Evolutionary conservation across 2,888 invertebrate species (phyloP), one percentile per base, ranked within the genome.

Genomic region (Microlaimidae sp.): DNA sequence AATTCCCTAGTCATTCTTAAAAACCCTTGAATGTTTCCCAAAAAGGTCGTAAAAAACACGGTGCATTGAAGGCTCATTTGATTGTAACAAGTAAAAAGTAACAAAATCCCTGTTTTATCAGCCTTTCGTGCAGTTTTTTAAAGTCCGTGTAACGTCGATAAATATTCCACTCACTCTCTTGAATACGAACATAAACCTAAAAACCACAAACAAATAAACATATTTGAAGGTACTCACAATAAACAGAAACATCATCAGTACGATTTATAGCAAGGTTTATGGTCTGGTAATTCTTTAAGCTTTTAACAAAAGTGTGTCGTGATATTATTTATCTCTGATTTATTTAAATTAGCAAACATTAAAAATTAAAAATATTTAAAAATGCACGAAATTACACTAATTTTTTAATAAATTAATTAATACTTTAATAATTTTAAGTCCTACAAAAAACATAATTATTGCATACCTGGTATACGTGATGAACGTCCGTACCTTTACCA

Each of bases 91-190:
- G n/a, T n/a, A n/a, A n/a, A n/a, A n/a, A n/a, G n/a, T n/a, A n/a
- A n/a, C n/a, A n/a, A n/a, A n/a, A n/a, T n/a, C n/a, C 84, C 66
- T 82, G 79, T 67, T 86, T 87, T 69, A 83, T 85, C 42, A 90
- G 74, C 62, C 83, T 81, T 57, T 80, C 79, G 70, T 92, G 87
- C 27, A 92, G 75, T 58, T 83, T 80, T 69, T 86, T 78, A 72
- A 93, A 92, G 71, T 92, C 89, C 5, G 87, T 83, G 69, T 92
- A 93, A 65, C 93, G 79, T 61, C 89, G 79, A 70, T 88, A 88
- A n/a, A 92, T 81, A 66, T 86, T 88, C 92, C 92, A 92, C 70
- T 92, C 90, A 60, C 86, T 87, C 64, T 82, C 81, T 46, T 82
- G 80, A 51, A 87, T 81, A 62, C 85, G 79, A 38, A 88, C 70